Evolutionary conservation across 1,140 invertebrate genomes (phyloP), one percentile per base, ranked within the genome.

Genomic region (Asbolus verrucosus): DNA sequence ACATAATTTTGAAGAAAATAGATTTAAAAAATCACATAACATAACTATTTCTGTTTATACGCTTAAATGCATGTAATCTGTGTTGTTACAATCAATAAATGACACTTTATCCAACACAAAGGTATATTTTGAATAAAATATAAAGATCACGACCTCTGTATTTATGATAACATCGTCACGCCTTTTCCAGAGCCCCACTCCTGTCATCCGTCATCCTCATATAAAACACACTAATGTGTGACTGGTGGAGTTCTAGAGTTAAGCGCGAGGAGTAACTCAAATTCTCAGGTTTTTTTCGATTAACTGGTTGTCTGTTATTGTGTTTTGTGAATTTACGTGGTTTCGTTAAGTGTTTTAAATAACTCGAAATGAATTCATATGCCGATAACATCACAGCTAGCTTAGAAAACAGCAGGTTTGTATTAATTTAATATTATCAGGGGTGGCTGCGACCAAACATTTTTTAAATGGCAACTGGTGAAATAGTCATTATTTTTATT

Each of bases 341-440:
- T 54, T 54, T 54, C 27, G 46, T 27, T 27, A 24, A 24, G 19
- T 19, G 8, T 54, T 6, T 6, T 5, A 3, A 27, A 27, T 27
- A n/a, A 13, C 21, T 54, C 46, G 9, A 21, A 24, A 79, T 79
- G 77, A 77, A 75, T 61, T 70, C 70, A 1, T 78, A 76, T 60
- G 62, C 67, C 2, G 77, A 78, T 60, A 77, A 78, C 46, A 73
- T 79, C 60, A 77, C 72, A 15, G 69, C 71, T 9, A 78, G 69
- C 68, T 73, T 79, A 74, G 77, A 78, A 70, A 77, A 78, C 41
- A 76, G 73, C 74, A 78, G 77, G 77, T 79, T 69, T 38, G 38
- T 16, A 27, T 19, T 59, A 30, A 27, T 27, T 13, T 1, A n/a
- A n/a, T n/a, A n/a, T 1, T 21, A 43, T 38, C 68, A 50, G 33